These are phyloP conservation scores for Ischnus inquisitorius DNA, from an alignment of 2,888 invertebrate genomes.

Conservation along the genomic window DNA sequence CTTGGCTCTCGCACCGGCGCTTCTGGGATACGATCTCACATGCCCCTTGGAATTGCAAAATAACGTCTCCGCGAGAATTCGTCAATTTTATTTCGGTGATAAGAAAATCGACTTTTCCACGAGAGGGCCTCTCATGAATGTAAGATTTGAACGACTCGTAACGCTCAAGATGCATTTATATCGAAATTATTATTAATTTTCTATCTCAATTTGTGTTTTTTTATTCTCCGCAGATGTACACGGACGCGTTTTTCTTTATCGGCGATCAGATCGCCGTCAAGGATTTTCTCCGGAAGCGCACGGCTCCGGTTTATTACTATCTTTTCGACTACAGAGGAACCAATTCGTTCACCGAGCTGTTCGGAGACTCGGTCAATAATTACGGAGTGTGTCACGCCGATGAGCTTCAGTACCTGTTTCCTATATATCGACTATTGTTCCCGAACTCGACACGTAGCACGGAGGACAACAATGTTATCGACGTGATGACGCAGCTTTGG, in stretches of 20 bases:
- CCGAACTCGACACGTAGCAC: slow-evolving; percentile 87
- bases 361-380: slow-evolving; percentile 89
- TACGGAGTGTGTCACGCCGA: slow-evolving; percentile 94
- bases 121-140: slow-evolving; percentile 87
- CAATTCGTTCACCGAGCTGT: slow-evolving; percentile 90
- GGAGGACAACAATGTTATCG: slow-evolving; percentile 88
- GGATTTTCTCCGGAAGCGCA: slow-evolving; percentile 84
- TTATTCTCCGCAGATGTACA: slow-evolving; percentile 87
- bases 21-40: slow-evolving; percentile 88
- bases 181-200: background rate
- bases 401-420: slow-evolving; percentile 93
- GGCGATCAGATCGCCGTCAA: slow-evolving; percentile 89
- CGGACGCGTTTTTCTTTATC: slow-evolving; percentile 90
- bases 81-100: slow-evolving; percentile 87
- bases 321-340: slow-evolving; percentile 89
- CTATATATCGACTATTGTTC: slow-evolving; percentile 88
- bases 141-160: slow-evolving; percentile 81
- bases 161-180: background rate
- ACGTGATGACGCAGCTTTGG: slow-evolving; percentile 90
- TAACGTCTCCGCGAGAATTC: slow-evolving; percentile 86
- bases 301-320: slow-evolving; percentile 89
- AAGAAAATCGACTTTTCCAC: slow-evolving; percentile 85
- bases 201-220: background rate
- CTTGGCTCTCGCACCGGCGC: slow-evolving; percentile 87
- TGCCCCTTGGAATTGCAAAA: slow-evolving; percentile 81